A percentile compares a stretch with the other conserved stretches of the same genome.
Conservation (phyloP, 2,113 vertebrate species). For the Petaurus breviceps region DNA sequence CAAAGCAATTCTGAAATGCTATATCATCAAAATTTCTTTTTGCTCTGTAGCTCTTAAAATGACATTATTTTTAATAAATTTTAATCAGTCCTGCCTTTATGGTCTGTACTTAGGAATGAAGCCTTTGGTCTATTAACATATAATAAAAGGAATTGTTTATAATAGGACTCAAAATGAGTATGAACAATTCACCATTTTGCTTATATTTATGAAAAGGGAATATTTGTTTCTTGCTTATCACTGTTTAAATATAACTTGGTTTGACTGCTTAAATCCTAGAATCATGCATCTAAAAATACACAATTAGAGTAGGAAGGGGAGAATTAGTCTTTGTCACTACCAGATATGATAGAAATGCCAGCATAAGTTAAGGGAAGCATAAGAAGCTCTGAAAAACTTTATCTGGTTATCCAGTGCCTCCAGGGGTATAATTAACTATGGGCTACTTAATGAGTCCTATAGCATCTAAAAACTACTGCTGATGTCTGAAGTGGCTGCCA, state of each 20-base stretch:
- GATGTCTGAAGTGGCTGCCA: background rate
- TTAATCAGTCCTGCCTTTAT: background rate
- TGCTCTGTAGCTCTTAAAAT: slow-evolving; percentile 50
- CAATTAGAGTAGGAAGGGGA: background rate
- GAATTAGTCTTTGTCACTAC: background rate
- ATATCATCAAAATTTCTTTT: background rate
- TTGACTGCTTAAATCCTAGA: background rate
- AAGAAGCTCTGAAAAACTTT: background rate
- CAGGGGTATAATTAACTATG: background rate
- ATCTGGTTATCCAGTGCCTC: background rate
- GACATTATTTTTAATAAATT: background rate
- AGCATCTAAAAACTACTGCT: background rate
- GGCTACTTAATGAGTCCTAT: background rate
- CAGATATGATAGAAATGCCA: background rate
- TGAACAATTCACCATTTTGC: background rate
- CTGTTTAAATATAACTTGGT: slow-evolving; percentile 32
- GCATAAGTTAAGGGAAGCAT: background rate
- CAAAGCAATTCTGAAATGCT: background rate
- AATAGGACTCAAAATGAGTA: background rate
- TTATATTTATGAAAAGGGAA: background rate
- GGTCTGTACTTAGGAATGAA: slow-evolving; percentile 19
- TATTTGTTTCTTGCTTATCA: background rate
- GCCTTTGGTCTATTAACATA: slow-evolving; percentile 20
- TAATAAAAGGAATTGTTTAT: slow-evolving; percentile 36
- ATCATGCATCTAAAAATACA: background rate